Base-by-base conservation (phyloP, 2,797 vertebrate genomes). In the Nyctalus aviator region DNA sequence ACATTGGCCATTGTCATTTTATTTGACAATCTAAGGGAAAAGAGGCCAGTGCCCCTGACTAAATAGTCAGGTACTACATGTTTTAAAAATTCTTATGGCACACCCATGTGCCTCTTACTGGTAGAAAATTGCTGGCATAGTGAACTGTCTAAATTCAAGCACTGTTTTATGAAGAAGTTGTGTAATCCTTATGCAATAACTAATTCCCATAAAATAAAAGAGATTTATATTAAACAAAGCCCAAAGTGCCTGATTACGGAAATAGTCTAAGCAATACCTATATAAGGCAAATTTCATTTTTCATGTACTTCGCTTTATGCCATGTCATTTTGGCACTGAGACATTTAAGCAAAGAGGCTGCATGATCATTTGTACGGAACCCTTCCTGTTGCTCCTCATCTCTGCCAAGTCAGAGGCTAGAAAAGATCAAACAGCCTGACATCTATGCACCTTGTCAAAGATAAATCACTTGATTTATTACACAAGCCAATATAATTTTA, bases 121-220 rank as follows among this genome's bases (percentile, higher is more conserved):
- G 48, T 53, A 53, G n/a, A 76, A 76, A 32, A 53, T 8, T 3
- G 73, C 11, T 76, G 73, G 13, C n/a, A 73, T 5, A 64, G 27
- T 71, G 48, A 87, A 53, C 15, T n/a, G 8, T 72, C 32, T 55
- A 88, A 88, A 64, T 84, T 57, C 55, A 81, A 64, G 46, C 25
- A 55, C 25, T 57, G 27, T 50, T 93, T 84, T 84, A 88, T 68
- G 69, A 73, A 46, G 62, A 73, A 72, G 69, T 50, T 35, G 8
- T 57, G 30, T 15, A 32, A 46, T 27, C 27, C 44, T 88, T 85
- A 88, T 77, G 59, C 3, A 84, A 37, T 81, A 81, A 79, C 55
- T 86, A 35, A 48, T 30, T 78, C 35, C 23, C 53, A 41, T 85
- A 48, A 88, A 88, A 90, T 75, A 77, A 84, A 87, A 77, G 50